phyloP scores from a whole-genome alignment of 2,113 vertebrate genomes.

The Eolophus roseicapilla region DNA sequence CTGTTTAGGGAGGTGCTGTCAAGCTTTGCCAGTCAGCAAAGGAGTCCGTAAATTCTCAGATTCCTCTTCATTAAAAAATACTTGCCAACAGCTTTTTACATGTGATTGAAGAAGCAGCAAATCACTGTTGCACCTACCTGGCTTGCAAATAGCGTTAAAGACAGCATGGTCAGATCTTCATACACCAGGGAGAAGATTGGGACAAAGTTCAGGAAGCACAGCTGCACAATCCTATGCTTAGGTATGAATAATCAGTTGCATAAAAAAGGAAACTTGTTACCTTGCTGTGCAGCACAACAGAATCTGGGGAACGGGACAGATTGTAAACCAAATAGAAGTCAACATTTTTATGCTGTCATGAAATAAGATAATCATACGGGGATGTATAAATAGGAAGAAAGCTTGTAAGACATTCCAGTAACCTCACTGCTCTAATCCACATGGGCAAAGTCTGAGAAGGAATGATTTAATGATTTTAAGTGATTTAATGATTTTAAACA shows the following conservation, averaged over 20 bases:
- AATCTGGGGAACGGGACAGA: not conserved
- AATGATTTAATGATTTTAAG: not conserved
- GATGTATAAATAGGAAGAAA: not conserved
- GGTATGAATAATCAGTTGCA: not conserved
- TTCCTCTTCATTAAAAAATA: constrained; percentile 22
- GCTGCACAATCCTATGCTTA: not conserved
- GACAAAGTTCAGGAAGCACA: not conserved
- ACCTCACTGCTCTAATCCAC: not conserved
- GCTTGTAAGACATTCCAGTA: not conserved
- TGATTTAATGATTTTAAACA: not conserved
- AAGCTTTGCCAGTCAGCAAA: constrained; percentile 5
- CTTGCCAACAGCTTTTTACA: not conserved
- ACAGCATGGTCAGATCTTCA: not conserved
- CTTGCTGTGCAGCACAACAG: not conserved
- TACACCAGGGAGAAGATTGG: not conserved
- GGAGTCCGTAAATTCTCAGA: not conserved
- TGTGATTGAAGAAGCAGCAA: not conserved
- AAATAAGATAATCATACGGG: not conserved
- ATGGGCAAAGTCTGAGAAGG: fast-evolving
- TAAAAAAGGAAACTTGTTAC: not conserved
- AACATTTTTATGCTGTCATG: not conserved
- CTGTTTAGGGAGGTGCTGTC: constrained; percentile 27
- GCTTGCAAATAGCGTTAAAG: not conserved
- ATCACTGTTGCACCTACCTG: not conserved
- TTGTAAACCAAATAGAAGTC: not conserved